Evolutionary conservation across 2,113 vertebrate species (phyloP).

Genomic region (Cephalopterus ornatus): DNA sequence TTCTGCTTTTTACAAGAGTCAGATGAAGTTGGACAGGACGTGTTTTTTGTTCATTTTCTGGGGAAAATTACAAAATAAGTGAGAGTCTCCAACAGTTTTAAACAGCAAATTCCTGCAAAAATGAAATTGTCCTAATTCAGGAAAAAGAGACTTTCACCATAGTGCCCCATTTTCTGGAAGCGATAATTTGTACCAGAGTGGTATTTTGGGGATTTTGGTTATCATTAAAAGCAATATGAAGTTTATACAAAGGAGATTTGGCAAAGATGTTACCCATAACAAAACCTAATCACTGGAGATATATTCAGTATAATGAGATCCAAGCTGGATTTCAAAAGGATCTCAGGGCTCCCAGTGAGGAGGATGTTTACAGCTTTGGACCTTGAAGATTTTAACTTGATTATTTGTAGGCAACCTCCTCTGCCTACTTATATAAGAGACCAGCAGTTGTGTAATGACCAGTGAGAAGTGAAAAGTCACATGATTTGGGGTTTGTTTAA

Average conservation of each 20-base stretch:
- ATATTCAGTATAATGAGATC: constrained; percentile 29
- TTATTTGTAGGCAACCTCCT: constrained; percentile 31
- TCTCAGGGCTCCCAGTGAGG: background rate
- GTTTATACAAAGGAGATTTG: background rate
- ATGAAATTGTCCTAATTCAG: background rate
- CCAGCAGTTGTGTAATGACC: background rate
- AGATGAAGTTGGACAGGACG: background rate
- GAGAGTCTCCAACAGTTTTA: background rate
- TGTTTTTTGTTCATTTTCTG: background rate
- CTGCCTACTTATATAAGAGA: constrained; percentile 1
- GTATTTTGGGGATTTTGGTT: background rate
- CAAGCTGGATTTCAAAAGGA: background rate
- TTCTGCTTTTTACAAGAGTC: background rate
- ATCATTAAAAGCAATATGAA: background rate
- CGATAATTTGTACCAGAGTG: background rate
- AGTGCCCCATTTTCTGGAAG: background rate
- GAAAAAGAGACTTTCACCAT: background rate
- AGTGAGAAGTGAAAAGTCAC: background rate
- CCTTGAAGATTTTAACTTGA: background rate
- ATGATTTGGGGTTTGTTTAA: background rate
- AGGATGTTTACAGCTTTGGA: constrained; percentile 38
- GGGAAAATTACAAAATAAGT: background rate
- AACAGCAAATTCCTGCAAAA: background rate
- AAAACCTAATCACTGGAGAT: background rate
- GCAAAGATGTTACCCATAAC: background rate